Evolutionary conservation across 1,140 invertebrate genomes (phyloP).

Genomic region (Aphis craccivora): DNA sequence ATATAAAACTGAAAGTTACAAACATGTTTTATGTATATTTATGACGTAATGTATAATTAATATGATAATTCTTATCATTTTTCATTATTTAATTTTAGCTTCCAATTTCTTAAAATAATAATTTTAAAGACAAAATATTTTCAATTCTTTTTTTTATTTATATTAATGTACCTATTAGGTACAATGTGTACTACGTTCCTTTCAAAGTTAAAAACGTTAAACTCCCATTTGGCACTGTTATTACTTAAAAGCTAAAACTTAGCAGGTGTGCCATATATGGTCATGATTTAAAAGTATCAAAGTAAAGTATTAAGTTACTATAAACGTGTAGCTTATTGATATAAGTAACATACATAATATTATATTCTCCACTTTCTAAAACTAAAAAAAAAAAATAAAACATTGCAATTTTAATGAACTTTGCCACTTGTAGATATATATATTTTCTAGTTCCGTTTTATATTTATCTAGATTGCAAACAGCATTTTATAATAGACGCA

Average conservation of each 20-base stretch:
- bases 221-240: neutral
- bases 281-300: neutral
- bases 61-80: neutral
- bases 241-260: neutral
- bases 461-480: neutral
- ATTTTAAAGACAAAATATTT: neutral
- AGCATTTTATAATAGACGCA: neutral
- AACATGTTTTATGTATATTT: neutral
- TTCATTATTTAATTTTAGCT: neutral
- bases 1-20: neutral
- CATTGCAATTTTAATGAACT: neutral
- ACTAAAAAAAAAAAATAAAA: neutral
- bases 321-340: neutral
- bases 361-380: neutral
- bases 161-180: neutral
- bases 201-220: neutral
- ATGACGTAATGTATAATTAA: neutral
- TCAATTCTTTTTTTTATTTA: neutral
- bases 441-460: neutral
- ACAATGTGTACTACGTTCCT: neutral
- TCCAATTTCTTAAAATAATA: neutral
- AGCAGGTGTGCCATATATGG: too few relatives aligned
- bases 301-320: neutral
- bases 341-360: neutral
- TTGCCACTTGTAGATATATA: neutral